Conservation (phyloP, 1,140 invertebrate genomes). For the Drosophila eugracilis region DNA sequence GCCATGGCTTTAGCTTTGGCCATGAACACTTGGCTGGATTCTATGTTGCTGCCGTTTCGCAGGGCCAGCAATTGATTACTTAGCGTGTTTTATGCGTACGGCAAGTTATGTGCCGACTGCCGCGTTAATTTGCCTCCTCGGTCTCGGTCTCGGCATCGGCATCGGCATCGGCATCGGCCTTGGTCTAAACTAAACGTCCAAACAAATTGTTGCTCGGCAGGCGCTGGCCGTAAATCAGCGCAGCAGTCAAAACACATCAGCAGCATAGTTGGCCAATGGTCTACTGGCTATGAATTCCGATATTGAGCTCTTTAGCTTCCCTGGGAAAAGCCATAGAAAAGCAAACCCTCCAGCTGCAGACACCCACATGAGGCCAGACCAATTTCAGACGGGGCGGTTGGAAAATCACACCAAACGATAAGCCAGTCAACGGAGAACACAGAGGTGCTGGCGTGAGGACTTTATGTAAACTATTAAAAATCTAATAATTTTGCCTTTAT, state of each 20-base stretch:
- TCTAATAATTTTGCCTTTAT: too few species aligned
- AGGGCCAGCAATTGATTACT: conserved; percentile 82
- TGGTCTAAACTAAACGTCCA: conserved; percentile 43
- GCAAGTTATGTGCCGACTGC: conserved; percentile 76
- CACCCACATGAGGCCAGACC: conserved; percentile 51
- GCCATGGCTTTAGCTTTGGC: conserved; percentile 54
- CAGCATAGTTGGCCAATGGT: conserved; percentile 52
- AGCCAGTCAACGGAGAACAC: conserved; percentile 1
- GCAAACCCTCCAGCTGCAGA: conserved; percentile 24
- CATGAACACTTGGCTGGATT: conserved; percentile 58
- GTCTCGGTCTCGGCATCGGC: too few species aligned
- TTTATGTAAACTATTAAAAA: not conserved
- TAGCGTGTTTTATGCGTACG: conserved; percentile 84
- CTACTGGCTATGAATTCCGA: not conserved
- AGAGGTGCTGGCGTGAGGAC: conserved; percentile 12
- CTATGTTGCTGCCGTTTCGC: conserved; percentile 17
- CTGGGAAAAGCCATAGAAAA: conserved; percentile 12
- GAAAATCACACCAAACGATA: conserved; percentile 46
- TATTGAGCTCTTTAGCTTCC: conserved; percentile 14
- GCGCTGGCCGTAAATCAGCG: conserved; percentile 76
- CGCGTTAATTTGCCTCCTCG: conserved; percentile 70
- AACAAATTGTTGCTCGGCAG: conserved; percentile 77
- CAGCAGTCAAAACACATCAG: conserved; percentile 79
- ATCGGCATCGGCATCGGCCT: too few species aligned
- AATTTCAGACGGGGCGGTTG: conserved; percentile 57